Base-by-base conservation (phyloP, 2,888 invertebrate species). In the Tanypteryx hageni region DNA sequence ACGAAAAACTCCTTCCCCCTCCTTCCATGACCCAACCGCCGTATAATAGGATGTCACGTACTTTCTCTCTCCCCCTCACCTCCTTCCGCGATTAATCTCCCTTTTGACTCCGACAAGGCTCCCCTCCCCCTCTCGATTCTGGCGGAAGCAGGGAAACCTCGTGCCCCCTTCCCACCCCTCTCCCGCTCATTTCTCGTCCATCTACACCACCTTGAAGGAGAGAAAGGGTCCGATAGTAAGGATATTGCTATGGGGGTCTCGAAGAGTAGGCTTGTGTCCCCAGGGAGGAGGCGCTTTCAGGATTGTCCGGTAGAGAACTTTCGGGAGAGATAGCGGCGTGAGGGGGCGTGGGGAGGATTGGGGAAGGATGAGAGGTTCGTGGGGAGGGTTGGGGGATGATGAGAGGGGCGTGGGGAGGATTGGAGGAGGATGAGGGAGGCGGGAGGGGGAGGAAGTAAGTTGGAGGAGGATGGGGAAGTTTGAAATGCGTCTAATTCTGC, bases 361-460 rank as follows among this genome's bases (percentile, higher is more conserved):
- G 89, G 82, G 82, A 22, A 27, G 92, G 58, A 91, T 57, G 59
- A 92, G n/a, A n/a, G n/a, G n/a, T n/a, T n/a, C 89, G 85, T 22
- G 44, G 31, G 44, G 92, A 84, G 61, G 57, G 56, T 58, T 84
- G 16, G 89, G 82, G 82, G 44, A 27, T 92, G 58, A 91, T 57
- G 59, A 92, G n/a, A n/a, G 59, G 58, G 56, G 91, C 89, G 85
- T 22, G 44, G 31, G 44, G 92, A 84, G 61, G 57, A 56, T 58
- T 84, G 16, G 89, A 61, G 82, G 44, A 27, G 92, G 58, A 91
- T 57, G 59, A 92, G 68, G 61, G 84, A 76, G 85, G 18, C 18
- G 61, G 91, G 92, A 92, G 92, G 92, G 92, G 64, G 64, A 92
- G 91, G 92, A 84, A 85, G 92, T 68, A 82, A 76, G 92, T 84